Base-by-base conservation (phyloP, 2,113 vertebrate genomes). In the Grallaria varia region DNA sequence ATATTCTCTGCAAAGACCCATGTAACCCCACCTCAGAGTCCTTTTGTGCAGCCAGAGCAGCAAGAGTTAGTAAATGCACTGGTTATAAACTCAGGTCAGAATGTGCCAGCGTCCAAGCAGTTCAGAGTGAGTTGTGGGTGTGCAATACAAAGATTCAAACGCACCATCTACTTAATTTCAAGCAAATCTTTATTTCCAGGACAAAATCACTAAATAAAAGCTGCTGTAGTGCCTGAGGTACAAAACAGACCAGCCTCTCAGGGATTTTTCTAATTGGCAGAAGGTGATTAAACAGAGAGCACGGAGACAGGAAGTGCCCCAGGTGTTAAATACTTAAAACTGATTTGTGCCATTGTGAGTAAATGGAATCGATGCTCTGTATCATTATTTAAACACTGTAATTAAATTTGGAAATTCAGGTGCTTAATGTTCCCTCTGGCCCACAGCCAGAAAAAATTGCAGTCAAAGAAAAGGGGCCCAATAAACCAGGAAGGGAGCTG, bases 341-440 rank as follows among this genome's bases (percentile, higher is more conserved):
- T 92, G 85, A 56, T 93, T 94, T 93, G 85, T 94, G 77, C 80
- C 66, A 62, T 76, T 94, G 92, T 89, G 62, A 89, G 90, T 84
- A 94, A 95, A 93, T 84, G 73, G 76, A 95, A 96, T 96, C 93
- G 35, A 96, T 95, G 93, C 83, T 62, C 66, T 82, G 73, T 86
- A 94, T 89, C 96, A 92, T 96, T 96, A 96, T 94, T 96, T 95
- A 96, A 97, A 95, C 62, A 58, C 73, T 66, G 44, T 90, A 95
- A 96, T 97, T 97, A 92, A 84, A 93, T 92, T 77, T 88, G 62
- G 88, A 96, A 93, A 82, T 95, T 95, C 83, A 84, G 92, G 69
- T 94, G 69, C 83, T 81, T 96, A 96, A 96, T 95, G 86, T 68
- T 94, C 76, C 45, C 76, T 84, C 73, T 92, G 93, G 95, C 62